Percentiles rank a stretch among this genome's conserved stretches.
Evolutionary conservation across 2,888 invertebrate species (phyloP).

Genomic region (Tetragnatha montana): DNA sequence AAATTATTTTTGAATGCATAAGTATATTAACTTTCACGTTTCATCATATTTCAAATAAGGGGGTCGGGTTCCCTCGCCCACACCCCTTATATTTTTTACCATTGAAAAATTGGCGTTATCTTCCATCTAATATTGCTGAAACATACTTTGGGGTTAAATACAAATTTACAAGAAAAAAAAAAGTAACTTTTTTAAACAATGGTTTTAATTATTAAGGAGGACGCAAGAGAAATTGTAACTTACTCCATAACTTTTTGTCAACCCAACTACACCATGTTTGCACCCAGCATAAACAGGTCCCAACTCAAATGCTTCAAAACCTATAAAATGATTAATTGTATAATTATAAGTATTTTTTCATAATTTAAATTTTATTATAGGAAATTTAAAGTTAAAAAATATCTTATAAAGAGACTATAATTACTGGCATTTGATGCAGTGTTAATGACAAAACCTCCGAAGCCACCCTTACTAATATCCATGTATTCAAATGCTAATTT

Average conservation of each 20-base stretch:
- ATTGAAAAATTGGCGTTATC: too few species aligned
- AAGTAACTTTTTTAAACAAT: too few species aligned
- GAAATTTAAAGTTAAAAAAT: not conserved
- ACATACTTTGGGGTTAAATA: too few species aligned
- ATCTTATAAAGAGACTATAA: not conserved
- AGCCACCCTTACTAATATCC: constrained; percentile 27
- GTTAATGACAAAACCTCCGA: constrained; percentile 42
- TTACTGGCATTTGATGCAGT: constrained; percentile 45
- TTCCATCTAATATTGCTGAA: too few species aligned
- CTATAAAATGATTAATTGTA: not conserved
- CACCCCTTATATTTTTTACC: too few species aligned
- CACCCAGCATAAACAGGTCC: constrained; percentile 31
- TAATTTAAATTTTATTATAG: not conserved
- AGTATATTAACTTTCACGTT: too few species aligned
- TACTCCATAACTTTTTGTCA: constrained; percentile 49
- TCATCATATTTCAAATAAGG: too few species aligned
- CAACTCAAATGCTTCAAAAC: not conserved
- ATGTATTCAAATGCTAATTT: constrained; percentile 43
- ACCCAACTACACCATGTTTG: constrained; percentile 41
- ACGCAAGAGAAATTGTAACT: not conserved
- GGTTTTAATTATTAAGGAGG: not conserved
- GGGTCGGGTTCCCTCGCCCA: too few species aligned
- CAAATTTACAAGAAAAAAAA: too few species aligned
- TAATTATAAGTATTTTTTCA: not conserved
- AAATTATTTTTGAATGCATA: too few species aligned